These are phyloP conservation scores for Eulimnadia texana DNA, from an alignment of 1,140 invertebrate species.

Conservation along the genomic window DNA sequence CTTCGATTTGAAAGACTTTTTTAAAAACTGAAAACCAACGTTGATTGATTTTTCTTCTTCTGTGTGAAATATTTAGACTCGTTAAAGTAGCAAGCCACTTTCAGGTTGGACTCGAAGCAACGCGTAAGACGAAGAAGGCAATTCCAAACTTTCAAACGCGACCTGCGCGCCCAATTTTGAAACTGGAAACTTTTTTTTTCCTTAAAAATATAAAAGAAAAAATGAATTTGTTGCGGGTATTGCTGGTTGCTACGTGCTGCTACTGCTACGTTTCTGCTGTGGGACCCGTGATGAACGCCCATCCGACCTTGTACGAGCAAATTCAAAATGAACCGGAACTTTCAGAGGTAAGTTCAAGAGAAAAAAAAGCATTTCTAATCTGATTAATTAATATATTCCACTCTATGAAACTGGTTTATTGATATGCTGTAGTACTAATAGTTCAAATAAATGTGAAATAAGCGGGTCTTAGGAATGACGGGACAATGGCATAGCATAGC, in stretches of 20 bases:
- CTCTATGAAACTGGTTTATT: too few species aligned
- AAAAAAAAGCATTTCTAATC: too few species aligned
- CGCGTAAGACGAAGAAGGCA: neutral
- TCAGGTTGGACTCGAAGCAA: neutral
- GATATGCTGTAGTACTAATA: too few species aligned
- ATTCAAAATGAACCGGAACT: slow-evolving; percentile 11
- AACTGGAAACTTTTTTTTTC: too few species aligned
- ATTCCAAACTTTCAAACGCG: neutral
- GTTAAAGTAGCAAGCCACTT: too few species aligned
- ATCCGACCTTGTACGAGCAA: slow-evolving; percentile 8
- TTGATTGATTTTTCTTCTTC: too few species aligned
- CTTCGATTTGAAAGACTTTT: neutral
- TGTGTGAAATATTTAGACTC: too few species aligned
- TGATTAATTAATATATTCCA: too few species aligned
- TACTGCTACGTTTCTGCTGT: neutral
- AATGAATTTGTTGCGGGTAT: neutral
- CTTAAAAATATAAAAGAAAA: neutral
- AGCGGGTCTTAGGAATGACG: too few species aligned
- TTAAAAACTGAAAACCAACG: neutral
- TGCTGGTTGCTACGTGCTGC: neutral
- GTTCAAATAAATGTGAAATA: too few species aligned
- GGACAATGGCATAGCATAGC: too few species aligned
- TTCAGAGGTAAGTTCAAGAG: slow-evolving; percentile 10
- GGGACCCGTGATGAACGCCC: slow-evolving; percentile 10
- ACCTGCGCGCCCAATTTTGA: neutral